These are phyloP conservation scores for Actias luna DNA, from an alignment of 2,888 invertebrate genomes.

Conservation along the genomic window DNA sequence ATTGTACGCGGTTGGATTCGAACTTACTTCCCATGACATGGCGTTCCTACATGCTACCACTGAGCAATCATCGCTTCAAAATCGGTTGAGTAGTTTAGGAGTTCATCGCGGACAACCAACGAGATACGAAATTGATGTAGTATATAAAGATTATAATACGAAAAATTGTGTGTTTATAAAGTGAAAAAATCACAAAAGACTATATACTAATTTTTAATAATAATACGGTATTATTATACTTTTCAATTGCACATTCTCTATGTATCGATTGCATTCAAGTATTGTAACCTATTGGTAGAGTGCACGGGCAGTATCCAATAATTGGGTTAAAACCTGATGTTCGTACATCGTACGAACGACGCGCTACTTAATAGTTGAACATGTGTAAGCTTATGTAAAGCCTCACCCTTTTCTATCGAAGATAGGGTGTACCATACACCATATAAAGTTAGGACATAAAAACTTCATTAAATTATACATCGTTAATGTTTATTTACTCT, in stretches of 20 bases:
- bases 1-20: too few relatives aligned
- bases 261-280: constrained; percentile 9
- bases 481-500: neutral
- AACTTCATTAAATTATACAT: neutral
- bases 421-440: neutral
- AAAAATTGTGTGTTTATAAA: too few relatives aligned
- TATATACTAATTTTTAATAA: neutral
- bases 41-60: too few relatives aligned
- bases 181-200: neutral
- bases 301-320: constrained; percentile 21
- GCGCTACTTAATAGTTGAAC: neutral
- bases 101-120: too few relatives aligned
- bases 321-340: constrained; percentile 27
- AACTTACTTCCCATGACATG: too few relatives aligned
- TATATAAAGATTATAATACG: too few relatives aligned
- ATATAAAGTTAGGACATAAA: neutral
- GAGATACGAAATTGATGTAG: too few relatives aligned
- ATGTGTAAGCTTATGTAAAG: constrained; percentile 9
- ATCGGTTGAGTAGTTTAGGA: too few relatives aligned
- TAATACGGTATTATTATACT: neutral
- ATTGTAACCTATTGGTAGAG: constrained; percentile 13
- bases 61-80: too few relatives aligned
- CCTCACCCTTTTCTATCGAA: neutral
- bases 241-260: neutral
- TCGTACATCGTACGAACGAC: constrained; percentile 16